Percentiles rank a stretch among this genome's conserved stretches.
These are phyloP conservation scores for Cerceris ruficornis DNA, from an alignment of 2,888 invertebrate species.

Conservation along the genomic window DNA sequence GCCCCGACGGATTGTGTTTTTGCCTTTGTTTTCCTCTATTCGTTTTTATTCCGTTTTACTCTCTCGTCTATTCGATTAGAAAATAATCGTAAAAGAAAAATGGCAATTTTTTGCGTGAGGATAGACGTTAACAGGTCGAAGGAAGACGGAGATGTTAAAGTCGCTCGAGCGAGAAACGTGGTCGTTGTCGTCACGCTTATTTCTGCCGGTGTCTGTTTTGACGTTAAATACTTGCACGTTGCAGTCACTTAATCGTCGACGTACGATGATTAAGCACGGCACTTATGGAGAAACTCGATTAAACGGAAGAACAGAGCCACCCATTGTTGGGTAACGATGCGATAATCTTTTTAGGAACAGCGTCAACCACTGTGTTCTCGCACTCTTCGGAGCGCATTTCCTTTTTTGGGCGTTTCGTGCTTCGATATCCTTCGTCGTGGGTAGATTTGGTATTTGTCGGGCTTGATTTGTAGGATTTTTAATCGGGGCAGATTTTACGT, in stretches of 20 bases:
- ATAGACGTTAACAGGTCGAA: no score
- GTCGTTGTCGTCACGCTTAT: not conserved
- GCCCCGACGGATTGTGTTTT: constrained; percentile 19
- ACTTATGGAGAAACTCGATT: not conserved
- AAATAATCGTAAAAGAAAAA: not conserved
- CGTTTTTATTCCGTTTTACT: not conserved
- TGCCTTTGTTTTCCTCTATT: constrained; percentile 11
- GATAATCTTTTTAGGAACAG: constrained; percentile 12
- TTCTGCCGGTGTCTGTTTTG: not conserved
- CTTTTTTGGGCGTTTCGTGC: no score
- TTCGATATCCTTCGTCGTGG: no score
- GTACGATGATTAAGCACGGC: not conserved
- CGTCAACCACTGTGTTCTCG: constrained; percentile 3
- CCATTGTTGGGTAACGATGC: not conserved
- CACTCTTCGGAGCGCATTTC: no score
- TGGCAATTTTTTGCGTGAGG: no score
- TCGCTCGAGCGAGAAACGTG: not conserved
- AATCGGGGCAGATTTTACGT: no score
- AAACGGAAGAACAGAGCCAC: constrained; percentile 5
- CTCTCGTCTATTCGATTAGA: not conserved
- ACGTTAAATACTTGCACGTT: not conserved
- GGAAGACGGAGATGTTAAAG: no score
- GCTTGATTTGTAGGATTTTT: no score
- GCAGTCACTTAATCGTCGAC: not conserved
- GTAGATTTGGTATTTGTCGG: no score